Evolutionary conservation across 2,888 invertebrate genomes (phyloP).

Genomic region (Stramonita haemastoma): DNA sequence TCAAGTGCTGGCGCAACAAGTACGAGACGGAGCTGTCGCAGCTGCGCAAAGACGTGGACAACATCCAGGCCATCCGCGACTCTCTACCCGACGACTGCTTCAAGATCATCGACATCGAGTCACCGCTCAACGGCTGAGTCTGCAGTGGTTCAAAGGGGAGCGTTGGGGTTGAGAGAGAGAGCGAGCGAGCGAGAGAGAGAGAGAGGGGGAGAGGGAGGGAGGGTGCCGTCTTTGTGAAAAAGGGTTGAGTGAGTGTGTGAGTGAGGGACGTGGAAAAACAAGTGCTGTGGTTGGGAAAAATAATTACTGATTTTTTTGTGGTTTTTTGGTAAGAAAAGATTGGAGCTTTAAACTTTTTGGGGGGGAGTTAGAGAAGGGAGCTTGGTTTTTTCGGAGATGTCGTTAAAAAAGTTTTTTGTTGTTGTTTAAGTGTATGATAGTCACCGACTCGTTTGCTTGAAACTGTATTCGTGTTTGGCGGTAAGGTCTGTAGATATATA

Average conservation of each 20-base stretch:
- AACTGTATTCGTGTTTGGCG: neutral
- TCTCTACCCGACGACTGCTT: slow-evolving; percentile 74
- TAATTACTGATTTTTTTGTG: neutral
- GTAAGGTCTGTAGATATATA: neutral
- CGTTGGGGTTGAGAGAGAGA: neutral
- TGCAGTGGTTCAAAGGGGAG: neutral
- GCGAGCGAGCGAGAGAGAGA: neutral
- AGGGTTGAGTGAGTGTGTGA: neutral
- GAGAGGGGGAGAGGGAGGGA: neutral
- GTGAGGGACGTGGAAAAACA: neutral
- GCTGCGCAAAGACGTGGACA: slow-evolving; percentile 69
- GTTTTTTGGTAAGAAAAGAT: slow-evolving; percentile 9
- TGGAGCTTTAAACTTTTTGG: neutral
- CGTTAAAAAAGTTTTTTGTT: neutral
- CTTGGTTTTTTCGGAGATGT: neutral
- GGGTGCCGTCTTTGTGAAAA: too few species aligned
- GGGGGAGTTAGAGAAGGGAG: neutral
- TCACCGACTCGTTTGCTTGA: neutral
- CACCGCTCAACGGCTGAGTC: slow-evolving; percentile 37
- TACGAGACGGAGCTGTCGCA: slow-evolving; percentile 67
- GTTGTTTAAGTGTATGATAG: neutral
- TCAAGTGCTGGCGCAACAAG: slow-evolving; percentile 59
- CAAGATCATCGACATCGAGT: slow-evolving; percentile 61
- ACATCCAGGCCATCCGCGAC: slow-evolving; percentile 72
- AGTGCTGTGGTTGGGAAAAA: neutral